phyloP scores from a whole-genome alignment of 1,140 invertebrate species.

The Pollicipes pollicipes region DNA sequence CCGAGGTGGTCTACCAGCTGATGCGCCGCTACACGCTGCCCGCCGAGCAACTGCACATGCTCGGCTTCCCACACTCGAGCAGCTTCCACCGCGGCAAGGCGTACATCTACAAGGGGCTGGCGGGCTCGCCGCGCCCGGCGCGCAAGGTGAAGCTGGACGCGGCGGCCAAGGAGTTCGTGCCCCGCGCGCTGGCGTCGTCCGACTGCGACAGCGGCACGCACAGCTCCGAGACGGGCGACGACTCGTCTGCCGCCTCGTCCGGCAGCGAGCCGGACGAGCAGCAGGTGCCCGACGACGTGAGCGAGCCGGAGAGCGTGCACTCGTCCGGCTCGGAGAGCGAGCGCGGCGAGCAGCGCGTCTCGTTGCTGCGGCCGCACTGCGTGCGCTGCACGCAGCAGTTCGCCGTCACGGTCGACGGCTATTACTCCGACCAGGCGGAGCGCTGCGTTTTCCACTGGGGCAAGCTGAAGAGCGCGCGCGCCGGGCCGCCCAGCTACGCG shows the following conservation, averaged over 20 bases:
- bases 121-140: background rate
- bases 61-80: background rate
- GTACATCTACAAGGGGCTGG: background rate
- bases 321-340: background rate
- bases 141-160: background rate
- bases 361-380: background rate
- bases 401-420: background rate
- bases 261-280: background rate
- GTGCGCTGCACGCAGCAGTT: background rate
- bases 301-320: background rate
- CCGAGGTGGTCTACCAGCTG: conserved; percentile 1
- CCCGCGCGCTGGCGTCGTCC: background rate
- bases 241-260: background rate
- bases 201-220: background rate
- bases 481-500: background rate
- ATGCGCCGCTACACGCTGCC: conserved; percentile 3
- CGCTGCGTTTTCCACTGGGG: conserved; percentile 4
- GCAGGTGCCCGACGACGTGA: background rate
- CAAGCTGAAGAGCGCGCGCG: background rate
- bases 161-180: background rate
- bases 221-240: background rate
- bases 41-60: background rate
- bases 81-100: background rate
- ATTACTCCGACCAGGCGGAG: background rate
- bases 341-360: background rate